These are phyloP conservation scores for Stichodactyla helianthus DNA, from an alignment of 64 coral and sea anemone species.

Conservation along the genomic window DNA sequence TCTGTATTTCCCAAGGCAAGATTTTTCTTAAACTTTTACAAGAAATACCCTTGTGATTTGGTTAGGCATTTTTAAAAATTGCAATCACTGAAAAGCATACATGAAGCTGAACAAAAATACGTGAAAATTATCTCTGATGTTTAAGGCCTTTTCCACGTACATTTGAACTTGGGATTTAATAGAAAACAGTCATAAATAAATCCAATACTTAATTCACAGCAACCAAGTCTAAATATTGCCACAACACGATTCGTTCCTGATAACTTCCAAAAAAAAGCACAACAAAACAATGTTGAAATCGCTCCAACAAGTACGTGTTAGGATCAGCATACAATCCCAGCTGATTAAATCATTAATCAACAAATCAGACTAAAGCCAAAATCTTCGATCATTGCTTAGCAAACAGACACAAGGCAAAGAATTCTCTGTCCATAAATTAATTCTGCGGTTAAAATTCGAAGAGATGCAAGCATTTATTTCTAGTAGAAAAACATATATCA, in stretches of 20 bases:
- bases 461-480: no score
- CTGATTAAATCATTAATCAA: background rate
- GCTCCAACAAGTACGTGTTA: background rate
- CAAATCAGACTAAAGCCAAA: background rate
- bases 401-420: background rate
- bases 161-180: no score
- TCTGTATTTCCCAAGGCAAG: no score
- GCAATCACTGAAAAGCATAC: no score
- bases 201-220: background rate
- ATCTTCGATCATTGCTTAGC: background rate
- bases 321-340: background rate
- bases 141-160: no score
- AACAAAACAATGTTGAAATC: conserved; percentile 8
- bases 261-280: background rate
- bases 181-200: background rate
- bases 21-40: no score
- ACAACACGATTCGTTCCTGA: background rate
- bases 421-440: background rate
- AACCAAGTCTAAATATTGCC: background rate
- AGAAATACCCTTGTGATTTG: no score
- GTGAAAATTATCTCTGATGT: no score
- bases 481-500: no score
- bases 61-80: no score
- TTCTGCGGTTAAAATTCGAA: no score
- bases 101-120: no score